Base-by-base conservation (phyloP, 2,888 invertebrate species). In the Chrysodeixis includens region DNA sequence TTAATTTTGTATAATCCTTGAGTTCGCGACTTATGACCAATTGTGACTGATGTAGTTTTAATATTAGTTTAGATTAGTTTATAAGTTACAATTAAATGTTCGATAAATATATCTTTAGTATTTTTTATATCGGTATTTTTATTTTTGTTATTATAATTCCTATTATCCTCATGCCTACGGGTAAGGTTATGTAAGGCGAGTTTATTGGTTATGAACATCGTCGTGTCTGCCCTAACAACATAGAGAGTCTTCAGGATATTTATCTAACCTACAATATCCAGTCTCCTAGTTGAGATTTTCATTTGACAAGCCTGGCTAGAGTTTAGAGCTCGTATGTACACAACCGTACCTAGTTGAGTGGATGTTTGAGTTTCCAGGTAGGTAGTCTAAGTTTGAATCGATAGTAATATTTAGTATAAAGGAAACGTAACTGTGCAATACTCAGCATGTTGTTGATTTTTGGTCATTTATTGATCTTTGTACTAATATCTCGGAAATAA, bases 21-120 rank as follows among this genome's bases (percentile, higher is more conserved):
- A 81, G 35, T 60, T 80, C 52, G 71, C 71, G 71, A 69, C 71
- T 78, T 20, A 77, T 76, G 83, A 87, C 86, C 86, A 90, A 90
- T 83, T 83, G 88, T 89, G 92, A 93, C 92, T 93, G 92, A 92
- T 86, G 81, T 92, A 93, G 86, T 69, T 63, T 82, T 90, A 89
- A 83, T 75, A 74, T 74, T 88, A 87, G 66, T 62, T 71, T 79
- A 82, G 82, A 62, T 66, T 86, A 85, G 69, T 69, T 69, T 71
- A 67, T 83, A 78, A 82, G 63, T 70, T 65, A 71, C 57, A 62
- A 49, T 10, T 18, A 18, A 69, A 79, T 72, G 60, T 77, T 74
- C 78, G 69, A 76, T 78, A 64, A 81, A 79, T 77, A 77, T 63
- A 82, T 16, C 51, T 26, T 59, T 65, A 32, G 56, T 60, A 49